Evolutionary conservation across 2,113 vertebrate genomes (phyloP).

Genomic region (Malurus alboscapulatus): DNA sequence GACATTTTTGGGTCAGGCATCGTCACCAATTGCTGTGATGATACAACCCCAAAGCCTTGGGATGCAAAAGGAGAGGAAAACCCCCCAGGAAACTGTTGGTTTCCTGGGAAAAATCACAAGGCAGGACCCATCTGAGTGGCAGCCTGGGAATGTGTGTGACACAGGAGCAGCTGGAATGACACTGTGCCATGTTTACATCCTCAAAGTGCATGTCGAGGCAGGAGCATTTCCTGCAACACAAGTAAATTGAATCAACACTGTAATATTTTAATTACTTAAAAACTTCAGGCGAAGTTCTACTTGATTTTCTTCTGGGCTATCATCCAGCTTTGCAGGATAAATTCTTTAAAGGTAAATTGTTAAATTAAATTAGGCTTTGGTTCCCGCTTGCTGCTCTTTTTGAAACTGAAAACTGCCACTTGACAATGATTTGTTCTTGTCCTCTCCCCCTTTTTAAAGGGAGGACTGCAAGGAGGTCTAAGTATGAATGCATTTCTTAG

Average conservation of each 20-base stretch:
- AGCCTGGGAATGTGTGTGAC: background rate
- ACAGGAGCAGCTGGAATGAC: background rate
- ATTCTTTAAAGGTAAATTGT: slow-evolving; percentile 45
- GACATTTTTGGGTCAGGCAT: background rate
- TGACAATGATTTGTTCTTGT: background rate
- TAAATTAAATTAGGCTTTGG: slow-evolving; percentile 26
- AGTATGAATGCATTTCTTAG: background rate
- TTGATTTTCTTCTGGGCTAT: slow-evolving; percentile 33
- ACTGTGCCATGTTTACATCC: background rate
- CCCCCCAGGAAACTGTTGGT: background rate
- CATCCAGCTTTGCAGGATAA: slow-evolving; percentile 5
- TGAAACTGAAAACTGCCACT: slow-evolving; percentile 32
- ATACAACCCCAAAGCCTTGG: background rate
- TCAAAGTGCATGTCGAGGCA: background rate
- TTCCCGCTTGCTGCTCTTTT: slow-evolving; percentile 26
- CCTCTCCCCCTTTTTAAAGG: background rate
- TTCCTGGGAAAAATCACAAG: background rate
- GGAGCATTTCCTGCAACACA: background rate
- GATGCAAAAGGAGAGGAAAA: background rate
- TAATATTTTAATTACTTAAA: slow-evolving; percentile 46
- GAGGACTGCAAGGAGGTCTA: background rate
- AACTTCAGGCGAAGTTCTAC: background rate
- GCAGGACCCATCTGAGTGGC: background rate
- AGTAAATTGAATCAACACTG: background rate
- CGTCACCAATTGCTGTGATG: rapidly evolving